Percentiles rank a stretch among this genome's conserved stretches.
Evolutionary conservation across 2,113 vertebrate genomes (phyloP).

Genomic region (Pimephales promelas): DNA sequence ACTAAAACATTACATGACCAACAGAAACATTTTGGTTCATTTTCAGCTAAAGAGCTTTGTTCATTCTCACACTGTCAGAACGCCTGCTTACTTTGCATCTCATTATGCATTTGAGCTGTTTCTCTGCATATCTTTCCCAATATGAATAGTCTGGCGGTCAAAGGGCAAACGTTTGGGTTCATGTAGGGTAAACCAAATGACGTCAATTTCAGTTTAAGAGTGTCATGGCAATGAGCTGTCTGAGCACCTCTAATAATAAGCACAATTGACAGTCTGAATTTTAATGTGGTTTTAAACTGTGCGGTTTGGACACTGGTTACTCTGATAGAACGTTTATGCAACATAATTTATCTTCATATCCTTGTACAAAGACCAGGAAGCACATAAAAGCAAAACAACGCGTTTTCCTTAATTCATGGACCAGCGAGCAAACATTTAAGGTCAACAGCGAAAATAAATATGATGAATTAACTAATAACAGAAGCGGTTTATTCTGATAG

Average conservation of each 20-base stretch:
- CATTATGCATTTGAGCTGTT: constrained; percentile 10
- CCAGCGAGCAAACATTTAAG: constrained; percentile 27
- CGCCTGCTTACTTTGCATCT: neutral
- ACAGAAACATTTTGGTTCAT: neutral
- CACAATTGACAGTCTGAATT: constrained; percentile 46
- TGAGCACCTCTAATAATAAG: constrained; percentile 39
- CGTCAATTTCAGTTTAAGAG: constrained; percentile 5
- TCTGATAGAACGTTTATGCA: constrained; percentile 46
- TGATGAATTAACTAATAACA: constrained; percentile 41
- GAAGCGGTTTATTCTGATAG: constrained; percentile 14
- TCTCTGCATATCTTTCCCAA: neutral
- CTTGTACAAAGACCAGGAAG: neutral
- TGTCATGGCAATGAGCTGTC: constrained; percentile 2
- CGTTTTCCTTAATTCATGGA: neutral
- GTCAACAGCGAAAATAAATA: constrained; percentile 37
- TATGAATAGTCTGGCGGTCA: constrained; percentile 30
- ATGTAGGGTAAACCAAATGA: constrained; percentile 40
- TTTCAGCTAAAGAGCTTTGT: neutral
- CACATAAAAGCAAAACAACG: constrained; percentile 10
- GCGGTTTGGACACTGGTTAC: constrained; percentile 38
- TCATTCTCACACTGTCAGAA: neutral
- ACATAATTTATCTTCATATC: constrained; percentile 44
- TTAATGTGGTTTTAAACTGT: constrained; percentile 42
- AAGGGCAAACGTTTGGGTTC: constrained; percentile 35
- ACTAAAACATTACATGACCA: neutral